Conservation (phyloP, 2,888 invertebrate genomes). For the Drosophila kokeensis region DNA sequence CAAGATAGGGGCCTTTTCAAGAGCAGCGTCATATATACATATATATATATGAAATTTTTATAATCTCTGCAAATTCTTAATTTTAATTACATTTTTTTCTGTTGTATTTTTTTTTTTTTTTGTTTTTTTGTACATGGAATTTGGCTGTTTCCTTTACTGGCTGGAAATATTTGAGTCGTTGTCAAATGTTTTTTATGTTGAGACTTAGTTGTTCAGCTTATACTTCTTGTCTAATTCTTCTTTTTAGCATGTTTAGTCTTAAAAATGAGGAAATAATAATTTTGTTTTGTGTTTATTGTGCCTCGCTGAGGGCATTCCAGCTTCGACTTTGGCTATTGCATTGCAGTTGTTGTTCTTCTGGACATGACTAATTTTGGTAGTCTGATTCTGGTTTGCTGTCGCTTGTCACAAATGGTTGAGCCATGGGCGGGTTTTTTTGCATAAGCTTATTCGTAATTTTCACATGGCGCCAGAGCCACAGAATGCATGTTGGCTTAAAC, state of each 20-base stretch:
- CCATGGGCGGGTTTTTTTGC: conserved; percentile 64
- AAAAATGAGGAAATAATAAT: background rate
- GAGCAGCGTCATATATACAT: background rate
- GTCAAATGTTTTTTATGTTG: background rate
- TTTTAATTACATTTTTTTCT: background rate
- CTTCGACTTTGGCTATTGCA: background rate
- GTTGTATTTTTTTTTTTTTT: background rate
- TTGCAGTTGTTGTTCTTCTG: conserved; percentile 10
- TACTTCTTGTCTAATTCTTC: background rate
- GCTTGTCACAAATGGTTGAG: conserved; percentile 16
- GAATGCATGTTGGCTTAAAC: conserved; percentile 37
- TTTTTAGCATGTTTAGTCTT: background rate
- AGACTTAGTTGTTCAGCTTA: background rate
- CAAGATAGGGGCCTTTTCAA: background rate
- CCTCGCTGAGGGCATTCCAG: background rate
- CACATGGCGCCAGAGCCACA: conserved; percentile 65
- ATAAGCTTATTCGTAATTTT: conserved; percentile 69
- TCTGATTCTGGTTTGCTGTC: conserved; percentile 19
- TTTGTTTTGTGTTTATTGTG: background rate
- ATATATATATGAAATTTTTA: background rate
- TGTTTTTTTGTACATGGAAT: background rate
- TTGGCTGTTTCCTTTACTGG: background rate
- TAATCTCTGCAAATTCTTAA: background rate
- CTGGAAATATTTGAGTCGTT: background rate
- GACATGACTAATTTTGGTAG: conserved; percentile 72